phyloP scores from a whole-genome alignment of 2,113 vertebrate species.

The Poeciliopsis occidentalis region DNA sequence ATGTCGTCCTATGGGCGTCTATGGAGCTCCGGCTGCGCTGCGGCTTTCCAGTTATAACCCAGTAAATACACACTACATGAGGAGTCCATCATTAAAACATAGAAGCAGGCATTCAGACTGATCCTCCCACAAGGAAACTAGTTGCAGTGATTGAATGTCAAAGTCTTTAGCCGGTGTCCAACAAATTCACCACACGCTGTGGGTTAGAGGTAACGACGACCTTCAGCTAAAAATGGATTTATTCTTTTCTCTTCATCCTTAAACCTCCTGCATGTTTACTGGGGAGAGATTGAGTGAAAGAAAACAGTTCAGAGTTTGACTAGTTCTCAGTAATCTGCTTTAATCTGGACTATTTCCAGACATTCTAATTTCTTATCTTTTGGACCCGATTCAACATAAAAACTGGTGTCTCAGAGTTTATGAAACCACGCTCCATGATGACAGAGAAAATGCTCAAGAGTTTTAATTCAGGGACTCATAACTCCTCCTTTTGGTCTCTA shows the following conservation, averaged over 20 bases:
- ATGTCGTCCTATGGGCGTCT: slow-evolving; percentile 29
- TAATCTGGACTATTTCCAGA: background rate
- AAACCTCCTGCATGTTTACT: background rate
- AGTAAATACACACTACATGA: slow-evolving; percentile 70
- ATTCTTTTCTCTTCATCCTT: background rate
- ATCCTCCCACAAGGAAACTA: slow-evolving; percentile 33
- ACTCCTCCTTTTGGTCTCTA: slow-evolving; percentile 33
- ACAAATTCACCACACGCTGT: background rate
- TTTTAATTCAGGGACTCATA: slow-evolving; percentile 10
- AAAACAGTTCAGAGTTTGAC: background rate
- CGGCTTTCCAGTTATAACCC: slow-evolving; percentile 76
- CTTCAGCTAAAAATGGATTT: background rate
- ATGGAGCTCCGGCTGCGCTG: slow-evolving; percentile 37
- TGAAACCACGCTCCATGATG: slow-evolving; percentile 36
- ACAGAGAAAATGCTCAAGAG: slow-evolving; percentile 48
- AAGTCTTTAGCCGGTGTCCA: background rate
- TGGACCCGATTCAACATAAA: slow-evolving; percentile 4
- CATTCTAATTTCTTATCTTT: slow-evolving; percentile 14
- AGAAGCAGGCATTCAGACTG: slow-evolving; percentile 34
- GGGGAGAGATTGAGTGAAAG: background rate
- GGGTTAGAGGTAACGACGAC: background rate
- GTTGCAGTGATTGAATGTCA: background rate
- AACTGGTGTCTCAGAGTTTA: background rate
- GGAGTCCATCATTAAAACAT: slow-evolving; percentile 71
- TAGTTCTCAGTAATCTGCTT: background rate